Evolutionary conservation across 2,888 invertebrate species (phyloP).

Genomic region (Euphydryas editha): DNA sequence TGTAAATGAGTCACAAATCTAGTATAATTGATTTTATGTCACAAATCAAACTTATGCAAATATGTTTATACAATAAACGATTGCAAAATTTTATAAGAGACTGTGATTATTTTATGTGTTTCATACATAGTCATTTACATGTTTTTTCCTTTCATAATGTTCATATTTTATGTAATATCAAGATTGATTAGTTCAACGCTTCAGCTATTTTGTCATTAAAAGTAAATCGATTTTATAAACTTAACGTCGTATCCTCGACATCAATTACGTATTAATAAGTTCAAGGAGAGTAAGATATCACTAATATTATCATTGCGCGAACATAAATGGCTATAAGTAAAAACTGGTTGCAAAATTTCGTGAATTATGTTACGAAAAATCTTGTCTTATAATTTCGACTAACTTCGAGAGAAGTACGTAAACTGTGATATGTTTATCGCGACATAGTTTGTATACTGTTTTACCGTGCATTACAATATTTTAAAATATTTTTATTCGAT

Average conservation of each 20-base stretch:
- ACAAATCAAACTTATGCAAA: background rate
- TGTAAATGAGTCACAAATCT: too few relatives aligned
- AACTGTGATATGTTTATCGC: too few relatives aligned
- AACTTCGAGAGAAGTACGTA: too few relatives aligned
- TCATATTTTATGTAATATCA: background rate
- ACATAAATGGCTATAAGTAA: background rate
- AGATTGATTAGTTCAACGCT: constrained; percentile 1
- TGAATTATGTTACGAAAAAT: background rate
- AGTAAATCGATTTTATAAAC: background rate
- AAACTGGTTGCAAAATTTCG: background rate
- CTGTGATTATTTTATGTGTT: background rate
- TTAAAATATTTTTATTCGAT: background rate
- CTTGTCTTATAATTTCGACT: too few relatives aligned
- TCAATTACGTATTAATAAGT: constrained; percentile 11
- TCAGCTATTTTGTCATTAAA: background rate
- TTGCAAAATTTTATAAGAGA: too few relatives aligned
- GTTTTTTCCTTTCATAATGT: background rate
- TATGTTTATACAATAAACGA: background rate
- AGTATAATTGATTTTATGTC: too few relatives aligned
- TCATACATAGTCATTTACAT: background rate
- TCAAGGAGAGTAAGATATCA: constrained; percentile 11
- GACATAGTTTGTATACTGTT: background rate
- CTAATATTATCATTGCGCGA: background rate
- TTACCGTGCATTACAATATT: background rate
- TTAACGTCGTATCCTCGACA: background rate